Evolutionary conservation across 2,888 invertebrate species (phyloP), one percentile per base, ranked within the genome.

Genomic region (Quadriops clusia): DNA sequence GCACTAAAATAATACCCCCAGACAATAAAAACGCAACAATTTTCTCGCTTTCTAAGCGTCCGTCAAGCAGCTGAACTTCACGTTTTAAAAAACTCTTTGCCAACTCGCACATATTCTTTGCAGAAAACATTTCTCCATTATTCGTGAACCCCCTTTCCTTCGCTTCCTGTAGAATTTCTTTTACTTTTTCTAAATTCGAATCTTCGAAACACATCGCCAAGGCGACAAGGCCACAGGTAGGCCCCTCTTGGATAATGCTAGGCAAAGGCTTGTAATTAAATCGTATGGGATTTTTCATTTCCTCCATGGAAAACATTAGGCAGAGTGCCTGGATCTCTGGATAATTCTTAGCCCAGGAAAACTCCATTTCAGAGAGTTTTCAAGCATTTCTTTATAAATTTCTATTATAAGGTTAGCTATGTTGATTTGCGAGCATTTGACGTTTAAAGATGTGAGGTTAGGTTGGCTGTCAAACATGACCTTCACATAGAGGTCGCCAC

Each of bases 61-160:
- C 69, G 9, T 29, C 23, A 43, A 60, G 55, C 22, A 66, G 32
- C 38, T 66, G 60, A 20, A 66, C 58, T 42, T 64, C 59, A 43
- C 68, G 61, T 40, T 68, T 62, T 32, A 75, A 53, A 38, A 72
- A 65, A 47, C 68, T 65, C 26, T 66, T 61, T 2, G 75, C 69
- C 33, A 84, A 56, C 38, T 68, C 61, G 5, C 64, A 66, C 73
- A 89, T 76, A 50, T 77, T 67, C 38, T 70, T 67, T 15, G 77
- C 81, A 58, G 82, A 80, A 49, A 87, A 84, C 68, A 93, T 84
- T 70, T 94, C 94, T 5, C 94, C 93, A 46, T 85, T 79, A 43
- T 74, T 74, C 3, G 84, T 84, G 47, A 70, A 84, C 2, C 75
- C 72, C 41, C 67, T 60, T 12, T 61, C 51, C 53, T 70, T 69